Evolutionary conservation across 2,888 invertebrate species (phyloP).

Genomic region (Hetaerina titia): DNA sequence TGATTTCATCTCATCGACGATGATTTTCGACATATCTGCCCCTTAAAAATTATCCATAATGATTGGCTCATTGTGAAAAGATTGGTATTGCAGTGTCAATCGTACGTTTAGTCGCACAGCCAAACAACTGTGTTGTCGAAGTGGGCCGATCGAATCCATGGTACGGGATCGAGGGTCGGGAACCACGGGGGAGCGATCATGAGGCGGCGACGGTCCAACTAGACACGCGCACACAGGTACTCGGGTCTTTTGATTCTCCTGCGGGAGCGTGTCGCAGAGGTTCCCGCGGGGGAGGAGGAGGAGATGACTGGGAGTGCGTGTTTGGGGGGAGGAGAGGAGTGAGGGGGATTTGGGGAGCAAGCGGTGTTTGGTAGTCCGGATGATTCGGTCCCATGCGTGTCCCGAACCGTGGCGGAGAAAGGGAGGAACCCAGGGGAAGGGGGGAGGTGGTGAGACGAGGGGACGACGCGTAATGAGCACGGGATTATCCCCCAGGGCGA

Average conservation of each 20-base stretch:
- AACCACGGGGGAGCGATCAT: neutral
- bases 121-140: no score
- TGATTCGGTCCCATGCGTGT: conserved; percentile 32
- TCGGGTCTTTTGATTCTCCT: neutral
- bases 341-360: neutral
- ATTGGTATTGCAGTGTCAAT: no score
- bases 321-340: neutral
- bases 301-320: no score
- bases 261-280: neutral
- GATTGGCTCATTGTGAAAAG: no score
- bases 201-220: neutral
- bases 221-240: neutral
- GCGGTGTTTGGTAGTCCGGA: neutral
- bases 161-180: neutral
- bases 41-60: no score
- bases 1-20: no score
- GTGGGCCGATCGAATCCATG: no score
- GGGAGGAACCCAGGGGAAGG: neutral
- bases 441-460: neutral
- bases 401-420: neutral
- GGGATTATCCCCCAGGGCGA: conserved; percentile 2
- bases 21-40: no score
- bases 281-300: neutral
- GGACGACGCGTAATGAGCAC: neutral
- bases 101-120: no score